A percentile compares a stretch with the other conserved stretches of the same genome.
Conservation (phyloP, 2,888 invertebrate genomes). For the Prosopocoilus inquinatus region DNA sequence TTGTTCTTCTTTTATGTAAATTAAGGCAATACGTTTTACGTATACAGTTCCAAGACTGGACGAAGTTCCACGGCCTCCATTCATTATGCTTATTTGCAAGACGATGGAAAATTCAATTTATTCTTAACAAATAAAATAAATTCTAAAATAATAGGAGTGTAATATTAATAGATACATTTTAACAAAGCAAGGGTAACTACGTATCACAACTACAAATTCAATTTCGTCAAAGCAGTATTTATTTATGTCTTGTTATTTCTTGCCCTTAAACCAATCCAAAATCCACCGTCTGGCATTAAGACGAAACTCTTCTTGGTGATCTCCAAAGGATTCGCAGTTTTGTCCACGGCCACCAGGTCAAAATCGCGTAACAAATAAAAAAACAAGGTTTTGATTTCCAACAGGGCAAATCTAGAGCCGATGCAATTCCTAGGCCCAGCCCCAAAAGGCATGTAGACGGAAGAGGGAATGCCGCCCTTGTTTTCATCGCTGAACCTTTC, state of each 20-base stretch:
- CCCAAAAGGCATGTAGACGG: slow-evolving; percentile 42
- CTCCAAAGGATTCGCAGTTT: slow-evolving; percentile 35
- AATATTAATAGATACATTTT: too few relatives aligned
- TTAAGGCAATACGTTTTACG: too few relatives aligned
- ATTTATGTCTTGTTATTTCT: slow-evolving; percentile 8
- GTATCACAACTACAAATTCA: too few relatives aligned
- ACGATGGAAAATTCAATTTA: too few relatives aligned
- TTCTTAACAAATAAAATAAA: too few relatives aligned
- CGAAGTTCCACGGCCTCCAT: too few relatives aligned
- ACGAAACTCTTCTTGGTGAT: slow-evolving; percentile 15
- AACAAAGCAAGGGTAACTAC: too few relatives aligned
- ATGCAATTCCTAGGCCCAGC: slow-evolving; percentile 64
- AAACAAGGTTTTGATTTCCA: slow-evolving; percentile 36
- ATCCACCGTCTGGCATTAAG: slow-evolving; percentile 25
- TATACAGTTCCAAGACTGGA: too few relatives aligned
- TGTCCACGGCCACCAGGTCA: slow-evolving; percentile 32
- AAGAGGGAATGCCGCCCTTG: slow-evolving; percentile 51
- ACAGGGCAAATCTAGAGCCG: slow-evolving; percentile 47
- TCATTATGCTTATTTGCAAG: too few relatives aligned
- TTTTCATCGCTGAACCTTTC: slow-evolving; percentile 54
- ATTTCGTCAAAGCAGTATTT: too few relatives aligned
- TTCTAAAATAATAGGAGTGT: too few relatives aligned
- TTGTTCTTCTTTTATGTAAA: too few relatives aligned
- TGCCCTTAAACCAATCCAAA: slow-evolving; percentile 25
- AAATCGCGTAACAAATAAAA: slow-evolving; percentile 34